Evolutionary conservation across 2,888 invertebrate genomes (phyloP).

Genomic region (Sturmia bella): DNA sequence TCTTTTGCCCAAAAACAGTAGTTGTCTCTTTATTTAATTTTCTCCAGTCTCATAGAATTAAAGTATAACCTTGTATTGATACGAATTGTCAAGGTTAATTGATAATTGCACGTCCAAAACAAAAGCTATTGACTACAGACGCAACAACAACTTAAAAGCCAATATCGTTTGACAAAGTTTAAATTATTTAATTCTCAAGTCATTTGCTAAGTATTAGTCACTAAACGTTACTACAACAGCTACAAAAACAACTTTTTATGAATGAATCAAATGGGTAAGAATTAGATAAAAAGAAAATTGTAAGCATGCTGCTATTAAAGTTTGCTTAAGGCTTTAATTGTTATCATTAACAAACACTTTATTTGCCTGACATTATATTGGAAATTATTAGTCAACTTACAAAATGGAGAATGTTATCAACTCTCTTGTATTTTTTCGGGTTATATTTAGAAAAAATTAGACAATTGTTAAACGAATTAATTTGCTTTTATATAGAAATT

Average conservation of each 20-base stretch:
- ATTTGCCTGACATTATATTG: too few relatives aligned
- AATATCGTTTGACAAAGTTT: not conserved
- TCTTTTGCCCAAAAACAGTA: constrained; percentile 10
- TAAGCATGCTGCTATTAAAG: not conserved
- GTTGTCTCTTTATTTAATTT: not conserved
- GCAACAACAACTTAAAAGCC: not conserved
- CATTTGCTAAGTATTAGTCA: constrained; percentile 49
- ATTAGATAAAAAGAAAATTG: not conserved
- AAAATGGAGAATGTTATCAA: too few relatives aligned
- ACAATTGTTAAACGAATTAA: too few relatives aligned
- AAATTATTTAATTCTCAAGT: constrained; percentile 28
- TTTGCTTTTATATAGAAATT: too few relatives aligned
- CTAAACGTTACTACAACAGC: constrained; percentile 30
- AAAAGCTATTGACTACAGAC: constrained; percentile 28
- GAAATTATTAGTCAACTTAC: too few relatives aligned
- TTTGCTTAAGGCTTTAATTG: not conserved
- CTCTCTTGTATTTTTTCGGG: too few relatives aligned
- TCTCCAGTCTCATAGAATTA: constrained; percentile 30
- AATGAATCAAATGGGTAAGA: constrained; percentile 29
- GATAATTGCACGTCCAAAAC: constrained; percentile 58
- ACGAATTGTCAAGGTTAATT: constrained; percentile 65
- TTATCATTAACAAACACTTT: too few relatives aligned
- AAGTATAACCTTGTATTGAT: constrained; percentile 43
- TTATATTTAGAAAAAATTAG: too few relatives aligned
- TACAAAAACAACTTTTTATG: constrained; percentile 37